Evolutionary conservation across 2,113 vertebrate species (phyloP), one percentile per base, ranked within the genome.

Genomic region (Lynx canadensis): DNA sequence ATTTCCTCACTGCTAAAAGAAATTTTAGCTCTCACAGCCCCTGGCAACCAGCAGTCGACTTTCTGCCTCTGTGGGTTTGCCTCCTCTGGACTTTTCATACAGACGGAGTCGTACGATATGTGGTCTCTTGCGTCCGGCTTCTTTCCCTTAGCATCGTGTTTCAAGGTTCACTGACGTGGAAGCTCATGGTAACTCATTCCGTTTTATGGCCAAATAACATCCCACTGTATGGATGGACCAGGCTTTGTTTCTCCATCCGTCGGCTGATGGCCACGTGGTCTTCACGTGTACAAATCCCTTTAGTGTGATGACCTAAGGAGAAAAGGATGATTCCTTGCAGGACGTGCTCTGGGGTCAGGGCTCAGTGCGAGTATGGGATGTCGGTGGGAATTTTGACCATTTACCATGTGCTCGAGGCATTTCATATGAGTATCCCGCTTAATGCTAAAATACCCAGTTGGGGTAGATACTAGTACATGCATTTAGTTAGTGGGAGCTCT

Each of bases 51-150:
- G 36, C 45, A 3, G 2, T 27, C 48, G 18, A 10, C 33, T 29
- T 73, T 83, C 50, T 27, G 29, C 71, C 50, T 25, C 60, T 31
- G 4, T n/a, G 65, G 79, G 7, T 48, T 45, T 48, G 15, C 52
- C 65, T 41, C 1, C 14, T 12, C 29, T 83, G 79, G 52, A 48
- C 7, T n/a, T 29, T 73, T 73, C 90, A 10, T 3, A 1, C 15
- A 55, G 41, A 14, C 1, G 21, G 48, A 55, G 31, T 31, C 21
- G 0, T 84, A 21, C 4, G 16, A 6, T 11, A 2, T 1, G 10
- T 8, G 18, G 38, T 19, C 31, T 57, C 5, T 7, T 3, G 15
- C 3, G 0, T 33, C 50, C 31, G 50, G 5, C 50, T 29, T 57
- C 36, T n/a, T 82, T 69, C 15, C 19, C 23, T 50, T 31, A 60